These are phyloP conservation scores for Ectropis crepuscularia DNA, from an alignment of 2,888 invertebrate genomes.

Conservation along the genomic window DNA sequence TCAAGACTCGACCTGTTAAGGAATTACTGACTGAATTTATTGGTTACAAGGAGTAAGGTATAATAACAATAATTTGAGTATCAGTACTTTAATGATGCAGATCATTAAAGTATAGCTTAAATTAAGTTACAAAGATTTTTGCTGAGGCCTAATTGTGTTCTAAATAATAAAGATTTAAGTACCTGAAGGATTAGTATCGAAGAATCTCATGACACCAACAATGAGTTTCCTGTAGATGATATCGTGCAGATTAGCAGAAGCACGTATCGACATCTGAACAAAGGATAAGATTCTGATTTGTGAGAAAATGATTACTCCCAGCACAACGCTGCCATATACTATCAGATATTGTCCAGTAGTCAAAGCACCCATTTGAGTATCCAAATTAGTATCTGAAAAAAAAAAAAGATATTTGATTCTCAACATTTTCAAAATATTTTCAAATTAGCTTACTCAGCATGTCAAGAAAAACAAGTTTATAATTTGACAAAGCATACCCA, in stretches of 20 bases:
- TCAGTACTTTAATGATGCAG: too few relatives aligned
- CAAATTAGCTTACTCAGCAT: too few relatives aligned
- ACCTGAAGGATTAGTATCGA: slow-evolving; percentile 92
- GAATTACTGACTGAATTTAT: too few relatives aligned
- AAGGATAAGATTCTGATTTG: slow-evolving; percentile 84
- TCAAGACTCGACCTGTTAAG: too few relatives aligned
- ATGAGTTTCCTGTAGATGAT: slow-evolving; percentile 89
- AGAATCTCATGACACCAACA: slow-evolving; percentile 89
- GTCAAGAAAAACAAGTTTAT: too few relatives aligned
- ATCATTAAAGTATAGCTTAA: too few relatives aligned
- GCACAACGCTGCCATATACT: slow-evolving; percentile 64
- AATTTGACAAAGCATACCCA: slow-evolving; percentile 53
- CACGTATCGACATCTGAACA: slow-evolving; percentile 85
- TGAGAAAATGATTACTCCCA: slow-evolving; percentile 73
- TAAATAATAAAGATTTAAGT: slow-evolving; percentile 50
- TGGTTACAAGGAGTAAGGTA: too few relatives aligned
- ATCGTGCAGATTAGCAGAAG: slow-evolving; percentile 89
- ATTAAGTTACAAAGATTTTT: too few relatives aligned
- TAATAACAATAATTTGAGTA: too few relatives aligned
- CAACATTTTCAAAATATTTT: too few relatives aligned
- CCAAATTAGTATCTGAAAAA: slow-evolving; percentile 62
- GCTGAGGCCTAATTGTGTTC: too few relatives aligned
- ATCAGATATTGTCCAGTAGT: slow-evolving; percentile 67
- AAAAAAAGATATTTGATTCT: neutral
- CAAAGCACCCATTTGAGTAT: slow-evolving; percentile 61